Evolutionary conservation across 92 coral and sea anemone species (phyloP).

Genomic region (Siderastrea radians): DNA sequence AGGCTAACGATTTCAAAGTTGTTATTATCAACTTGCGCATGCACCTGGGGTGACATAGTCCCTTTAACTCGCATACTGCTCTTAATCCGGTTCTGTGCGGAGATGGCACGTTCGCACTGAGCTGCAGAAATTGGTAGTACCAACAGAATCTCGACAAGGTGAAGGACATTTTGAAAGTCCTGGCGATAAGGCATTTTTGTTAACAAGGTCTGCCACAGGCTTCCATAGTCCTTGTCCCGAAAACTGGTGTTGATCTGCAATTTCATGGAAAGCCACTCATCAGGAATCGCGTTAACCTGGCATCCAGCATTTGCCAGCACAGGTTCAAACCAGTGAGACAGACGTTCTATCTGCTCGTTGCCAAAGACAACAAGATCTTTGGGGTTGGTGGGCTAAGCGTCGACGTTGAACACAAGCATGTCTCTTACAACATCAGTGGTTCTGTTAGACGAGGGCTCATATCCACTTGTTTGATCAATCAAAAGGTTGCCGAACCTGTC

Average conservation of each 20-base stretch:
- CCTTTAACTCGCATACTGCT: conserved; percentile 52
- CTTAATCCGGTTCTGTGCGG: conserved; percentile 71
- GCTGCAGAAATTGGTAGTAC: conserved; percentile 70
- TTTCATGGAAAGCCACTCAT: conserved; percentile 20
- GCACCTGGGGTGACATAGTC: too few relatives aligned
- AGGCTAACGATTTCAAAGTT: too few relatives aligned
- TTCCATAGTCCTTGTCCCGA: conserved; percentile 37
- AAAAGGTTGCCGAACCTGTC: conserved; percentile 39
- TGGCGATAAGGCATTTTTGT: conserved; percentile 29
- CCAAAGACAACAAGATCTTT: conserved; percentile 33
- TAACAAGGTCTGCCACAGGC: conserved; percentile 47
- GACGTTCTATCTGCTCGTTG: conserved; percentile 13
- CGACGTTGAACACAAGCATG: conserved; percentile 6
- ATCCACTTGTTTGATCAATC: background rate
- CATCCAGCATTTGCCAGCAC: conserved; percentile 18
- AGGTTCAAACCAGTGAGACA: background rate
- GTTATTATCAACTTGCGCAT: too few relatives aligned
- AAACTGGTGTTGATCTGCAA: conserved; percentile 19
- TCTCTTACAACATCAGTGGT: background rate
- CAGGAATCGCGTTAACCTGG: background rate
- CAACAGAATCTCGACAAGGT: conserved; percentile 60
- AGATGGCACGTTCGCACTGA: conserved; percentile 60
- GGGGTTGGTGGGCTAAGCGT: conserved; percentile 17
- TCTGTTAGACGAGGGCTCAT: background rate
- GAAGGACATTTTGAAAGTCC: conserved; percentile 54